phyloP scores from a whole-genome alignment of 2,113 vertebrate species.

The Siniperca chuatsi region DNA sequence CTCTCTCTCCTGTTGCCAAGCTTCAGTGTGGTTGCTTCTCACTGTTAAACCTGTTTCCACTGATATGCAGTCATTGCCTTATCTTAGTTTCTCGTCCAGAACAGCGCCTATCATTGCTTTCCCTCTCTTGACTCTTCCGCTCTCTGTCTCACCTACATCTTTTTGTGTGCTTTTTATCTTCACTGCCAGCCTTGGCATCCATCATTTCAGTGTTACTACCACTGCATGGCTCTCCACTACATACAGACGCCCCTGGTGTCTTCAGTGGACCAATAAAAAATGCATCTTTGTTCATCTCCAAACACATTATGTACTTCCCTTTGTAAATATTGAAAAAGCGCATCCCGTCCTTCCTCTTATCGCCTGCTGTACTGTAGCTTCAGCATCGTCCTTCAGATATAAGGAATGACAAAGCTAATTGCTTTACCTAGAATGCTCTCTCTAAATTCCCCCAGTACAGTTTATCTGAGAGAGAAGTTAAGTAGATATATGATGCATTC shows the following conservation, averaged over 20 bases:
- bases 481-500: slow-evolving; percentile 41
- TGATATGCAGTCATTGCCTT: slow-evolving; percentile 63
- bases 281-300: slow-evolving; percentile 78
- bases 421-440: slow-evolving; percentile 10
- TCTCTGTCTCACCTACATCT: slow-evolving; percentile 55
- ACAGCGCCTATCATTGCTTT: slow-evolving; percentile 52
- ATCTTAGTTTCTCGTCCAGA: slow-evolving; percentile 53
- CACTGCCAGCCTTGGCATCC: slow-evolving; percentile 54
- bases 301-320: slow-evolving; percentile 64
- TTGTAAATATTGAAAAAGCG: slow-evolving; percentile 71
- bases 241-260: slow-evolving; percentile 32
- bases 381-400: slow-evolving; percentile 50
- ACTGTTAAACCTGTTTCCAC: slow-evolving; percentile 53
- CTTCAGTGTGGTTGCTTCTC: slow-evolving; percentile 37
- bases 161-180: slow-evolving; percentile 65
- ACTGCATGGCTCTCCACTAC: slow-evolving; percentile 30
- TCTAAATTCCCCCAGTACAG: slow-evolving; percentile 30
- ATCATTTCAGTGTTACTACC: slow-evolving; percentile 46
- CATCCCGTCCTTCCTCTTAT: slow-evolving; percentile 54
- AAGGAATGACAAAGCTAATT: slow-evolving; percentile 33
- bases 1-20: slow-evolving; percentile 14
- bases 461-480: slow-evolving; percentile 57
- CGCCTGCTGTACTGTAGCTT: slow-evolving; percentile 41
- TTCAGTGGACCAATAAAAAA: slow-evolving; percentile 70
- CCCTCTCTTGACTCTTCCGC: slow-evolving; percentile 26